These are phyloP conservation scores for Cotesia typhae DNA, from an alignment of 1,140 invertebrate species.

Conservation along the genomic window DNA sequence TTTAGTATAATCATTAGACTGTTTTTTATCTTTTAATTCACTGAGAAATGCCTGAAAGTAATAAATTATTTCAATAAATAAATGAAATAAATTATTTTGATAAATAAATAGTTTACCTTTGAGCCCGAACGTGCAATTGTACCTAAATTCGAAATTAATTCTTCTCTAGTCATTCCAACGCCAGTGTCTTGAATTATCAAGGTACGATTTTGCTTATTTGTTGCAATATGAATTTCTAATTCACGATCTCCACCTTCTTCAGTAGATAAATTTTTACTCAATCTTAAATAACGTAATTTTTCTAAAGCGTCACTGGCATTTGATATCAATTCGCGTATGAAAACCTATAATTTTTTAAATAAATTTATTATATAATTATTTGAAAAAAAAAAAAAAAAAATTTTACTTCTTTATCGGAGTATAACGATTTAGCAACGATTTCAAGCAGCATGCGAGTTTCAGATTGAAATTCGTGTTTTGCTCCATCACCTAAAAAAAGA, in stretches of 20 bases:
- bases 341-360: conserved; percentile 72
- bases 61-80: conserved; percentile 1
- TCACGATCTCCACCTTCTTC: conserved; percentile 66
- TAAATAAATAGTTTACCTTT: conserved; percentile 71
- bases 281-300: conserved; percentile 82
- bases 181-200: conserved; percentile 93
- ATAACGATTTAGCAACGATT: conserved; percentile 96
- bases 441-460: conserved; percentile 95
- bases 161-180: conserved; percentile 93
- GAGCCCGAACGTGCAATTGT: conserved; percentile 96
- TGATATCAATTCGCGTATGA: conserved; percentile 94
- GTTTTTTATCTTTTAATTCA: conserved; percentile 77
- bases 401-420: conserved; percentile 94
- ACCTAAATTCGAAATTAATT: conserved; percentile 89
- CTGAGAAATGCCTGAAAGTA: conserved; percentile 78
- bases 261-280: conserved; percentile 67
- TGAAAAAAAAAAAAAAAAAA: too few relatives aligned
- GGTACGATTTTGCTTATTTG: conserved; percentile 86
- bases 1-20: conserved; percentile 70
- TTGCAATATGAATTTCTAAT: conserved; percentile 89
- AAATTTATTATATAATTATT: conserved; percentile 10
- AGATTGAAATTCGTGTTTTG: conserved; percentile 90
- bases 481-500: conserved; percentile 58
- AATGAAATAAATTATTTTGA: neutral
- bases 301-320: conserved; percentile 98